Percentiles rank a stretch among this genome's conserved stretches.
These are phyloP conservation scores for Mythimna pallens DNA, from an alignment of 2,888 invertebrate genomes.

Conservation along the genomic window DNA sequence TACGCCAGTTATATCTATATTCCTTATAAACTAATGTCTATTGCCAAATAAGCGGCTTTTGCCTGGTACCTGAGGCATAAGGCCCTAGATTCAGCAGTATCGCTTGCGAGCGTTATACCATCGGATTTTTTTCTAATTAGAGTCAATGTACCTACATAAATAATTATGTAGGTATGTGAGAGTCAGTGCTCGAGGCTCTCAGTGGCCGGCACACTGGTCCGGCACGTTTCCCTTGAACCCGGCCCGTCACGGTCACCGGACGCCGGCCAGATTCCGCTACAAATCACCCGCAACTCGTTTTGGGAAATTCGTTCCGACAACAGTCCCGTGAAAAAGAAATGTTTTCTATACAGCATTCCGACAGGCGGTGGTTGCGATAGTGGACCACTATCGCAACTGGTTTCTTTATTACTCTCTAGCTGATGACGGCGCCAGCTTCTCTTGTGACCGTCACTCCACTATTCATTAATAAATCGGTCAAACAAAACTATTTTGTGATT, in stretches of 20 bases:
- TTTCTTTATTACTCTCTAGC: slow-evolving; percentile 4
- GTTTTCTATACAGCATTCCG: slow-evolving; percentile 66
- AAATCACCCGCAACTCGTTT: slow-evolving; percentile 57
- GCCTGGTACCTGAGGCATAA: no score
- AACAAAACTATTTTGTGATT: not conserved
- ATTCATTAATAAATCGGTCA: not conserved
- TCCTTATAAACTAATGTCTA: not conserved
- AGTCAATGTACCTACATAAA: not conserved
- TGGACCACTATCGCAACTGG: slow-evolving; percentile 32
- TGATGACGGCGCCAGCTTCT: not conserved
- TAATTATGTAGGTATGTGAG: not conserved
- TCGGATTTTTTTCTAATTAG: not conserved
- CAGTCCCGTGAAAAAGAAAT: slow-evolving; percentile 49
- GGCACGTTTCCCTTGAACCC: slow-evolving; percentile 65
- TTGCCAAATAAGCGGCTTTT: no score
- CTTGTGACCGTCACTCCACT: not conserved
- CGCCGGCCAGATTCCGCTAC: slow-evolving; percentile 65
- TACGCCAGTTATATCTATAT: not conserved
- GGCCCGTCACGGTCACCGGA: slow-evolving; percentile 62
- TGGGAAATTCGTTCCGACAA: slow-evolving; percentile 57
- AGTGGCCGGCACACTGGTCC: slow-evolving; percentile 33
- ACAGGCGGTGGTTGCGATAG: not conserved
- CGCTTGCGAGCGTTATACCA: not conserved
- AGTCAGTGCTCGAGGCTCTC: slow-evolving; percentile 4
- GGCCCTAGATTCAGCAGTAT: not conserved